phyloP scores from a whole-genome alignment of 2,888 invertebrate genomes.

The Syrista parreyssii region DNA sequence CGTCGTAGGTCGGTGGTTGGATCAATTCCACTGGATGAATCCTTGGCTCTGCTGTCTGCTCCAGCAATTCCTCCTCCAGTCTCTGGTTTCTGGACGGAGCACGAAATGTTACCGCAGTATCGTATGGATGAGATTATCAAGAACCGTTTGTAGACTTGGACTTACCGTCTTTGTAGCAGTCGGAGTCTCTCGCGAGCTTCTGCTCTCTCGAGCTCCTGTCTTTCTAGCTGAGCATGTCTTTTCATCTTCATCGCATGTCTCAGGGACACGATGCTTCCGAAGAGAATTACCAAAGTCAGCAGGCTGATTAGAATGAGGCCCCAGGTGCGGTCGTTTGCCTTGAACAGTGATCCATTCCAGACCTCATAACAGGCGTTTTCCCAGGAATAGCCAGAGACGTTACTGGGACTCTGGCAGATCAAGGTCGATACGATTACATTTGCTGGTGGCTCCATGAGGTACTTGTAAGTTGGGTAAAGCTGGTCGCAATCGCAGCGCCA shows the following conservation, averaged over 20 bases:
- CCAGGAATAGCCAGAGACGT: constrained; percentile 76
- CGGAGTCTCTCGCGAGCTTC: constrained; percentile 70
- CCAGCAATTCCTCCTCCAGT: constrained; percentile 42
- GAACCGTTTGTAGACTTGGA: background rate
- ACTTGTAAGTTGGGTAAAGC: constrained; percentile 74
- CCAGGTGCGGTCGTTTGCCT: constrained; percentile 43
- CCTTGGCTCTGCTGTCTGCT: constrained; percentile 68
- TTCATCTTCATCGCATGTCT: constrained; percentile 71
- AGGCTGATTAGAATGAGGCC: constrained; percentile 50
- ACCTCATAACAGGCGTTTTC: constrained; percentile 73
- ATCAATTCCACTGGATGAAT: constrained; percentile 69
- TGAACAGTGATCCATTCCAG: constrained; percentile 68
- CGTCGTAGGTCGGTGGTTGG: constrained; percentile 81
- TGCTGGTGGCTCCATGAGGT: constrained; percentile 70
- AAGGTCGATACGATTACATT: constrained; percentile 69
- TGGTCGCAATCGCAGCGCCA: constrained; percentile 81
- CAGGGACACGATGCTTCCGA: constrained; percentile 70
- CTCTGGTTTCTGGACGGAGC: constrained; percentile 39
- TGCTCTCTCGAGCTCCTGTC: constrained; percentile 70
- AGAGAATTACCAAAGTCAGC: constrained; percentile 67
- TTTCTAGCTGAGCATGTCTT: constrained; percentile 67
- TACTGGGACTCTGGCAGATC: constrained; percentile 75
- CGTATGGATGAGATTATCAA: background rate
- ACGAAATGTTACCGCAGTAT: background rate
- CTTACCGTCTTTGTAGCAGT: constrained; percentile 67